Conservation (phyloP, 2,113 vertebrate genomes). For the Cryptomyrus ogoouensis region DNA sequence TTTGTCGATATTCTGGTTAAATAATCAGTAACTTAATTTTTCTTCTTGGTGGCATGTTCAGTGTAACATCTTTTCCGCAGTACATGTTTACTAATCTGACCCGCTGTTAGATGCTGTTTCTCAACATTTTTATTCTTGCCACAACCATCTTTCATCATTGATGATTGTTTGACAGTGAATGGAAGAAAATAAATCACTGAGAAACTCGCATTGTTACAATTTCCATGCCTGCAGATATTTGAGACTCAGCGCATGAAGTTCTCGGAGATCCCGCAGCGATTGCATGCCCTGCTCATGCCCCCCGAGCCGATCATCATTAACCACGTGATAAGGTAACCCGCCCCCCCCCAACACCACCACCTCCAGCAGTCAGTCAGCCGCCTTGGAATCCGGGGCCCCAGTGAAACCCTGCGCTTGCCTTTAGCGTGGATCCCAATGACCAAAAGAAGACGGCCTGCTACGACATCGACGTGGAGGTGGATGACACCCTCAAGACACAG, state of each 20-base stretch:
- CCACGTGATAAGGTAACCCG: slow-evolving; percentile 87
- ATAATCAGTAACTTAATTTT: neutral
- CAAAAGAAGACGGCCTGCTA: slow-evolving; percentile 99
- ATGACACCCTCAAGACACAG: slow-evolving; percentile 96
- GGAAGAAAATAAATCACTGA: neutral
- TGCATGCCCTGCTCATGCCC: slow-evolving; percentile 96
- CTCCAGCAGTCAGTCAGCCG: neutral
- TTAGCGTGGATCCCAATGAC: slow-evolving; percentile 93
- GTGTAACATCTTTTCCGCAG: neutral
- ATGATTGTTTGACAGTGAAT: neutral
- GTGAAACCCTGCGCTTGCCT: neutral
- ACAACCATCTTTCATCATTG: neutral
- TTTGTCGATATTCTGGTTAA: neutral
- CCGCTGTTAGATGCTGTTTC: neutral
- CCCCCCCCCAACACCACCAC: neutral
- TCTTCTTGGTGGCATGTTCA: neutral
- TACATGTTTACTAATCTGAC: neutral
- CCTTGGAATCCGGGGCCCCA: neutral
- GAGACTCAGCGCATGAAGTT: slow-evolving; percentile 84
- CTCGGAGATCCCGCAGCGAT: slow-evolving; percentile 79
- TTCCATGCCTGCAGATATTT: slow-evolving; percentile 65
- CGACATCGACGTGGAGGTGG: slow-evolving; percentile 98
- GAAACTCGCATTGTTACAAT: neutral
- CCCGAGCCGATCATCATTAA: slow-evolving; percentile 99
- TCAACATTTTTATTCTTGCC: neutral